Conservation (phyloP, 2,888 invertebrate genomes). For the Villa cingulata region DNA sequence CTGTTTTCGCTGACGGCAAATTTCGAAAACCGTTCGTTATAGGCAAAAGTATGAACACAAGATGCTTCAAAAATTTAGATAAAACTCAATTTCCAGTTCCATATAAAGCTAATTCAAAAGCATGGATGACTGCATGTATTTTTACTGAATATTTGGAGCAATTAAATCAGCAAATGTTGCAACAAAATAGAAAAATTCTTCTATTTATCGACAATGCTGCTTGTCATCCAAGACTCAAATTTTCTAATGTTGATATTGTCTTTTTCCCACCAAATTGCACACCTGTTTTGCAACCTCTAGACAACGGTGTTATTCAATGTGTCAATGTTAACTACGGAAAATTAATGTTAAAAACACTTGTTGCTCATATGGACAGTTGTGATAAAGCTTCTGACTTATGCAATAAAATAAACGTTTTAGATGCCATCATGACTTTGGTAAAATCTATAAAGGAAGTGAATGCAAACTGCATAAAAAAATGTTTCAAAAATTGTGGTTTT, state of each 20-base stretch:
- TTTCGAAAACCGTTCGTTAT: background rate
- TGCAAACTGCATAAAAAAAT: background rate
- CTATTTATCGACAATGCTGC: conserved; percentile 11
- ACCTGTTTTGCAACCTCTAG: background rate
- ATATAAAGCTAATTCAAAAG: conserved; percentile 1
- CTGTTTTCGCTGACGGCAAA: conserved; percentile 15
- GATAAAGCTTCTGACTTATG: too few relatives aligned
- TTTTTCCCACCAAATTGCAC: background rate
- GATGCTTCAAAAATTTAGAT: conserved; percentile 1
- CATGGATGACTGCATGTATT: conserved; percentile 2
- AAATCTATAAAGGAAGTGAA: too few relatives aligned
- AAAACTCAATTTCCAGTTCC: background rate
- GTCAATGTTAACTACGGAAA: background rate
- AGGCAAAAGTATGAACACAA: background rate
- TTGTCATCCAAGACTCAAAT: background rate
- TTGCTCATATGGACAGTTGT: too few relatives aligned
- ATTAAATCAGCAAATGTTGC: conserved; percentile 9
- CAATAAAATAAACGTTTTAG: too few relatives aligned
- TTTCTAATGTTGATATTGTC: background rate
- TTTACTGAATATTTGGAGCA: background rate
- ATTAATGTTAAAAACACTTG: too few relatives aligned
- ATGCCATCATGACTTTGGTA: too few relatives aligned
- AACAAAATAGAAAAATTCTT: conserved; percentile 8
- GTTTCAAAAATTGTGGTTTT: background rate
- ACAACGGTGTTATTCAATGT: conserved; percentile 1